Percentiles rank a stretch among this genome's conserved stretches.
phyloP scores from a whole-genome alignment of 1,140 invertebrate genomes.

The Carposina sasakii region DNA sequence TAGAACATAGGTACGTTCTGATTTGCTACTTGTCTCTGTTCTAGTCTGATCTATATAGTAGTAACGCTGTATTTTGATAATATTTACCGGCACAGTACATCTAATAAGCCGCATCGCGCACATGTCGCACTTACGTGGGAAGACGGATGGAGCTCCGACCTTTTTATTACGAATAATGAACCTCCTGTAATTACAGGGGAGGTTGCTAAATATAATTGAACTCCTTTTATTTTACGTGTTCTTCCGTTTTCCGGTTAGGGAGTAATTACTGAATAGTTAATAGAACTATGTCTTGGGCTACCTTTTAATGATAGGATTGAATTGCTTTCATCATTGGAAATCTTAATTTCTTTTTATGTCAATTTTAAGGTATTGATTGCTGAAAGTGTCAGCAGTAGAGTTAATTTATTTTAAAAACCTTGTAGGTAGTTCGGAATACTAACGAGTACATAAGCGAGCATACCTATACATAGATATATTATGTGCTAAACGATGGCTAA shows the following conservation, averaged over 20 bases:
- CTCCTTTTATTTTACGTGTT: constrained; percentile 40
- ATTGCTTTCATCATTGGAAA: not conserved
- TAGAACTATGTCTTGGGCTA: not conserved
- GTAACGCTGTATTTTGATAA: constrained; percentile 44
- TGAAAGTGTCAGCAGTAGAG: too few relatives aligned
- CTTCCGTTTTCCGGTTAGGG: constrained; percentile 24
- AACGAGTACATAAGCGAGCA: too few relatives aligned
- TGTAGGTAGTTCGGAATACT: too few relatives aligned
- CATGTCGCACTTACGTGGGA: constrained; percentile 58
- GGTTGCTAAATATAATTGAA: constrained; percentile 69
- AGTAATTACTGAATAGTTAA: not conserved
- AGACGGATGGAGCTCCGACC: constrained; percentile 62
- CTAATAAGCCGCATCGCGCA: constrained; percentile 63
- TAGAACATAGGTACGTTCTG: too few relatives aligned
- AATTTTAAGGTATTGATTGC: too few relatives aligned
- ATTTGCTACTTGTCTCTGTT: too few relatives aligned
- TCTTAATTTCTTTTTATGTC: too few relatives aligned
- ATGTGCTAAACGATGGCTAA: too few relatives aligned
- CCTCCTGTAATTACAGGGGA: constrained; percentile 64
- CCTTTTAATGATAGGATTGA: not conserved
- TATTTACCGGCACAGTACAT: constrained; percentile 44
- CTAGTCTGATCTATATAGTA: not conserved
- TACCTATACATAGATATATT: too few relatives aligned
- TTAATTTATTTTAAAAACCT: too few relatives aligned
- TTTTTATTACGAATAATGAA: constrained; percentile 67